A percentile compares a stretch with the other conserved stretches of the same genome.
phyloP scores from a whole-genome alignment of 2,113 vertebrate genomes.

The Syrmaticus mikado region DNA sequence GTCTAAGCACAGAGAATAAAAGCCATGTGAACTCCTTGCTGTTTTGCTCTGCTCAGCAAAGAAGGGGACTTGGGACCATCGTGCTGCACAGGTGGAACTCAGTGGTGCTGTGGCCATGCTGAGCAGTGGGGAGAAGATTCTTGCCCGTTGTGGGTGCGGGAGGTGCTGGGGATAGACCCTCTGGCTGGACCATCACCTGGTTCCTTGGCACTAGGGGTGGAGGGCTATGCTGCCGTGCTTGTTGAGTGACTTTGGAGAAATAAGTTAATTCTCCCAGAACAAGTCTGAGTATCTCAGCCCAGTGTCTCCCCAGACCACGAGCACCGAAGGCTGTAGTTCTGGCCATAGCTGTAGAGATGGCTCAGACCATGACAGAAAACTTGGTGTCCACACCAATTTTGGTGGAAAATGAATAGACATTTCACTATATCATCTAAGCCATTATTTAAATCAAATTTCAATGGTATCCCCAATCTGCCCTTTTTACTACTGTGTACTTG shows the following conservation, averaged over 20 bases:
- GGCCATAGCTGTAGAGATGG: accelerated
- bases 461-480: background rate
- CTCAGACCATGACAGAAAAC: background rate
- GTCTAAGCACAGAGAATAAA: background rate
- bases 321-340: background rate
- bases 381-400: background rate
- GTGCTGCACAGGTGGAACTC: accelerated
- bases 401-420: background rate
- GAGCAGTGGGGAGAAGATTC: background rate
- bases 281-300: background rate
- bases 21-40: background rate
- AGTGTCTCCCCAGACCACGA: background rate
- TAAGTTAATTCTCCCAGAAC: background rate
- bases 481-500: background rate
- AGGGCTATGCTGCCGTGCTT: background rate
- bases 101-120: accelerated
- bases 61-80: background rate
- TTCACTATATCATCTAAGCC: background rate
- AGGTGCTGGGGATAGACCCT: background rate
- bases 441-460: background rate
- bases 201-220: background rate
- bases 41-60: background rate
- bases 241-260: background rate
- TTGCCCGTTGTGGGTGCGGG: background rate
- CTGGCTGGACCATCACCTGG: background rate